Base-by-base conservation (phyloP, 2,113 vertebrate species). In the Triplophysa rosa region DNA sequence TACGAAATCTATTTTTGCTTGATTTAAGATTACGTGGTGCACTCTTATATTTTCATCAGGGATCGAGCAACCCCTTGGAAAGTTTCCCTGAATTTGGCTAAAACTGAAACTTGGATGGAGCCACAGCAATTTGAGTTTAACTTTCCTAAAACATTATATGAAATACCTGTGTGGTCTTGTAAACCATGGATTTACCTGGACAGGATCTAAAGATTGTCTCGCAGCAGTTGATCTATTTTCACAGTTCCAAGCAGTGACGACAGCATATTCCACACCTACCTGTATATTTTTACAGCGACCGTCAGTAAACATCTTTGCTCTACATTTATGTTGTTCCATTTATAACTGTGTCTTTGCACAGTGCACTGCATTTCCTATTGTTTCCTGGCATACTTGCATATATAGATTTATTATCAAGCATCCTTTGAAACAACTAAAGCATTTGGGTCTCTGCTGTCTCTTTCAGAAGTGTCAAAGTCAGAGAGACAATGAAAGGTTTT, bases 341-440 rank as follows among this genome's bases (percentile, higher is more conserved):
- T 78, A 82, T 80, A 80, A 65, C 80, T 52, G 54, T 6, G 42
- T 71, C 26, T 66, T 49, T 69, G 37, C 58, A 83, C 21, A 16
- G 69, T 16, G 70, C 52, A 17, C 49, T 66, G 52, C 72, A 42
- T 69, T 58, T 73, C 17, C 54, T 73, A 68, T 73, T 80, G 79
- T 84, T 78, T 69, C 59, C 80, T 84, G 74, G 80, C 82, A 72
- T 23, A 40, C 17, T 68, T 65, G 64, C 14, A 6, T 82, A 37
- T 7, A 7, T 40, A 19, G 73, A 67, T 82, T 82, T 78, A 82
- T 82, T 82, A 82, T 74, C 73, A 77, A 72, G 69, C 67, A 77
- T 67, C 67, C 47, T 45, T 83, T 78, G 68, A 65, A 49, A 45
- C 7, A 23, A 12, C 21, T 33, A 45, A 70, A 69, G 49, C 58